Evolutionary conservation across 1,140 invertebrate species (phyloP).

Genomic region (Agrypnia vestita): DNA sequence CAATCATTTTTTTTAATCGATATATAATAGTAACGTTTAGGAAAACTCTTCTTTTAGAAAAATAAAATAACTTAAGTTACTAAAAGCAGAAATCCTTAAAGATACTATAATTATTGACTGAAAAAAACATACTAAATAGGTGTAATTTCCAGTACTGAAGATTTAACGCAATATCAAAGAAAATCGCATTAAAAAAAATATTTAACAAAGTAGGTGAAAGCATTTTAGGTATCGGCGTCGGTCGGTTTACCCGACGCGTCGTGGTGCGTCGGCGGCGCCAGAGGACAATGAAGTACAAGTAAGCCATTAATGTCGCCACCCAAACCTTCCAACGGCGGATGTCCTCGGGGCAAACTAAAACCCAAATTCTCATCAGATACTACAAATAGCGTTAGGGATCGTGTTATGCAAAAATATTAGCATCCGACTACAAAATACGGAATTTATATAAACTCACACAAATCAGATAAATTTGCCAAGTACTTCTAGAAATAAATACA

Average conservation of each 20-base stretch:
- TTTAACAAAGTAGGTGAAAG: neutral
- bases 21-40: too few relatives aligned
- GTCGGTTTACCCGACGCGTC: conserved; percentile 9
- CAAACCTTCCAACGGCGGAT: conserved; percentile 27
- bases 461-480: neutral
- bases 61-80: too few relatives aligned
- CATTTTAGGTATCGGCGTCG: neutral
- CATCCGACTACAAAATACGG: conserved; percentile 25
- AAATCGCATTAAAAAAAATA: too few relatives aligned
- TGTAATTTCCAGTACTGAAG: too few relatives aligned
- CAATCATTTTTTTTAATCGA: too few relatives aligned
- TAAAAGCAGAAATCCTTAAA: too few relatives aligned
- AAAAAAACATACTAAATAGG: too few relatives aligned
- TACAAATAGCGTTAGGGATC: conserved; percentile 19
- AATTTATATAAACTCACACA: conserved; percentile 33
- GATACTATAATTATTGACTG: too few relatives aligned
- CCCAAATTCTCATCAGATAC: conserved; percentile 41
- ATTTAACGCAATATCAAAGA: too few relatives aligned
- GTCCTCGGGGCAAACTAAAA: conserved; percentile 34
- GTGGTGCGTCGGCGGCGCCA: conserved; percentile 46
- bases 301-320: conserved; percentile 60
- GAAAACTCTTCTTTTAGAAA: too few relatives aligned
- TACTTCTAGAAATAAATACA: too few relatives aligned
- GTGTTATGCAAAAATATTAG: conserved; percentile 28
- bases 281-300: conserved; percentile 59